Base-by-base conservation (phyloP, 2,113 vertebrate genomes). In the Xiphophorus hellerii region DNA sequence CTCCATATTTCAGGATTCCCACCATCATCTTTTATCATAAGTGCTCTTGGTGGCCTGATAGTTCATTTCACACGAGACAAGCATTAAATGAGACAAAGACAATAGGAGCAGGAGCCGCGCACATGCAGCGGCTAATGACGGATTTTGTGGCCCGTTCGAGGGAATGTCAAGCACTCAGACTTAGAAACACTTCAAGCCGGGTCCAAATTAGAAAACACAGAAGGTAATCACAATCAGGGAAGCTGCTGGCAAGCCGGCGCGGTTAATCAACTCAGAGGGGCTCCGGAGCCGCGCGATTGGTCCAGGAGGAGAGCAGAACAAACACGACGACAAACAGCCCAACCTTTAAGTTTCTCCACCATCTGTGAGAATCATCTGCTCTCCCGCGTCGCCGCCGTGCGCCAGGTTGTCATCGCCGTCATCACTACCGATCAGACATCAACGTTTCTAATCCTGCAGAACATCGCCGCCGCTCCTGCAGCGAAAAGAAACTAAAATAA, bases 31-130 rank as follows among this genome's bases (percentile, higher is more conserved):
- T 91, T 89, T 82, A 88, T 83, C 75, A 70, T 81, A 84, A 87
- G 77, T 77, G 89, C 84, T 81, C 68, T 27, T 29, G 69, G 83
- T 70, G 71, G 81, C 75, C 86, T 48, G 74, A 86, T 86, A 80
- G 80, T 90, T 91, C 77, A 88, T 90, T 88, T 90, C 82, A 86
- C 86, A 91, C 72, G 84, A 87, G 89, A 90, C 88, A 75, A 80
- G 85, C 84, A 81, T 90, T 88, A 83, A 91, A 90, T 90, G 84
- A 91, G 85, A 87, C 85, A 87, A 82, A 89, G 86, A 91, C 81
- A 84, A 81, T 86, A 76, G 71, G 74, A 80, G 72, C 28, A 11
- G 66, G 37, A 76, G 76, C 69, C 20, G n/a, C 28, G 66, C 77
- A 63, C 82, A 71, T 42, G 66, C 68, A 79, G 69, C 0, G 22